Conservation (phyloP, 2,113 vertebrate genomes). For the Gadus macrocephalus region DNA sequence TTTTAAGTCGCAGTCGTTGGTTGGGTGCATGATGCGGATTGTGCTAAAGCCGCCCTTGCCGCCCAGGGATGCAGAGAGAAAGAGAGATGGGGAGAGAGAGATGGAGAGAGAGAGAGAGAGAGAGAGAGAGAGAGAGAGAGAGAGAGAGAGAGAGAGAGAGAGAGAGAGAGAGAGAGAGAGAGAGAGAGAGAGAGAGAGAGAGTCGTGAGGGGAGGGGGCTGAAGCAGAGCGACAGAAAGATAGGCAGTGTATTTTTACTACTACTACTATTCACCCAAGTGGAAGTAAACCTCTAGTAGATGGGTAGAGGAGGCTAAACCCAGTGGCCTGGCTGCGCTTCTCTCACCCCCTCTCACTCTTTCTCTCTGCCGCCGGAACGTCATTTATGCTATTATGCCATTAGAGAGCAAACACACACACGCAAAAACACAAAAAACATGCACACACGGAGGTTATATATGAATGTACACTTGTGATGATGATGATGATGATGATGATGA, state of each 20-base stretch:
- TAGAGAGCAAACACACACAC: not conserved
- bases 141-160: constrained; percentile 45
- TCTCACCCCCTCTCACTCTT: constrained; percentile 19
- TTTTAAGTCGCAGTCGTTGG: constrained; percentile 50
- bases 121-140: not conserved
- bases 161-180: constrained; percentile 37
- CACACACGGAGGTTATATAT: not conserved
- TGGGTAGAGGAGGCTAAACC: constrained; percentile 39
- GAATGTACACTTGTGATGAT: constrained; percentile 4
- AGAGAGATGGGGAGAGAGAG: constrained; percentile 31
- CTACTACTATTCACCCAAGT: constrained; percentile 64
- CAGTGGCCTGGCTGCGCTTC: constrained; percentile 23
- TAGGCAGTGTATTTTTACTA: constrained; percentile 56
- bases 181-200: constrained; percentile 24
- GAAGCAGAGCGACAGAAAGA: constrained; percentile 56
- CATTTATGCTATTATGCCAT: not conserved
- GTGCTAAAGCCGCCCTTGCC: constrained; percentile 69
- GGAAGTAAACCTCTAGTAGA: constrained; percentile 64
- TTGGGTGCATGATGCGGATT: constrained; percentile 66
- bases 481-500: constrained; percentile 9
- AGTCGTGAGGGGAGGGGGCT: constrained; percentile 62
- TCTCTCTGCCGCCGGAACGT: constrained; percentile 17
- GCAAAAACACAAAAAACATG: not conserved
- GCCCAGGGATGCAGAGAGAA: constrained; percentile 65
- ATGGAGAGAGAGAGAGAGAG: not conserved